Percentiles rank a stretch among this genome's conserved stretches.
Evolutionary conservation across 2,797 vertebrate genomes (phyloP).

Genomic region (Cichlasoma orientale): DNA sequence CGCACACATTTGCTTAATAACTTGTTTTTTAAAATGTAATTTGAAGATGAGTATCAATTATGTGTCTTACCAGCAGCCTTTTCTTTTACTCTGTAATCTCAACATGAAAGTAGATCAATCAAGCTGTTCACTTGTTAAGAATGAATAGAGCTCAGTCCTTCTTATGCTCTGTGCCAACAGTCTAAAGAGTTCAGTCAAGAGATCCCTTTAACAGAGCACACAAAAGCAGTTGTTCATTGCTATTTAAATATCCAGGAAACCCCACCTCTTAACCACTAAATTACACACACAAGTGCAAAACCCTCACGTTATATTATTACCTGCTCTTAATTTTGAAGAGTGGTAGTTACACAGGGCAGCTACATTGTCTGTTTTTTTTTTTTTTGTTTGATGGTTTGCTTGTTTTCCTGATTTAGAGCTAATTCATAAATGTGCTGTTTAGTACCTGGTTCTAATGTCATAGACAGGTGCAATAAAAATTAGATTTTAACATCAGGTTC

Average conservation of each 20-base stretch:
- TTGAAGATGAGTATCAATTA: neutral
- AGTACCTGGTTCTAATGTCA: too few relatives aligned
- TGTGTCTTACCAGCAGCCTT: slow-evolving; percentile 48
- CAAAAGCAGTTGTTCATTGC: slow-evolving; percentile 1
- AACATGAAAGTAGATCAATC: slow-evolving; percentile 1
- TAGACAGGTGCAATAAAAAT: too few relatives aligned
- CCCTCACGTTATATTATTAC: neutral
- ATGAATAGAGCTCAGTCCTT: neutral
- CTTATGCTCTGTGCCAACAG: neutral
- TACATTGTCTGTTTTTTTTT: neutral
- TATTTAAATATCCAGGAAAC: slow-evolving; percentile 55
- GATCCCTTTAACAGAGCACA: neutral
- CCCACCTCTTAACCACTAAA: slow-evolving; percentile 54
- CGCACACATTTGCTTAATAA: neutral
- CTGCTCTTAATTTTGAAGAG: neutral
- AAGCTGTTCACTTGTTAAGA: neutral
- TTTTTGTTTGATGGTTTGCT: too few relatives aligned
- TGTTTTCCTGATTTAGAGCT: too few relatives aligned
- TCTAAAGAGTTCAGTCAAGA: neutral
- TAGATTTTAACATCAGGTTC: too few relatives aligned
- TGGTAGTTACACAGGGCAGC: neutral
- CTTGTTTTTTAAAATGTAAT: neutral
- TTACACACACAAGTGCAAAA: neutral
- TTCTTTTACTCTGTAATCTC: neutral
- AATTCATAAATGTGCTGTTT: too few relatives aligned